A percentile compares a stretch with the other conserved stretches of the same genome.
These are phyloP conservation scores for Epinephelus awoara DNA, from an alignment of 2,797 vertebrate species.

Conservation along the genomic window DNA sequence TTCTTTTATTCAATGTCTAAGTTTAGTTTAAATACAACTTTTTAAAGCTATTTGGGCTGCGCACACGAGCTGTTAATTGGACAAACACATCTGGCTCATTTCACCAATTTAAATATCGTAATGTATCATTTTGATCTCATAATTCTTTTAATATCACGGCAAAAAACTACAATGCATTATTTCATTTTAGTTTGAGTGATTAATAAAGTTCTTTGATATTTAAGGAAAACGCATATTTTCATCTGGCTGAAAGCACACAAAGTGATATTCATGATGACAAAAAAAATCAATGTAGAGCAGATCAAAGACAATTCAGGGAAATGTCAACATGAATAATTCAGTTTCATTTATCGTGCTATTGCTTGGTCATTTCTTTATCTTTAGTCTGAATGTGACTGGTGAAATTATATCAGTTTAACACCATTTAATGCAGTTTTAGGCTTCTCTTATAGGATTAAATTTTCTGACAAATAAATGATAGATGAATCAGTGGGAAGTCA, in stretches of 20 bases:
- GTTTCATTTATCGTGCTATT: constrained; percentile 3
- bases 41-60: not conserved
- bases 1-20: constrained; percentile 13
- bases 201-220: constrained; percentile 11
- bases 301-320: constrained; percentile 36
- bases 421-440: not conserved
- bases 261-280: not conserved
- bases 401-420: not conserved
- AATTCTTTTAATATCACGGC: not conserved
- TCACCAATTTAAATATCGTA: not conserved
- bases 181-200: constrained; percentile 4
- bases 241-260: constrained; percentile 10
- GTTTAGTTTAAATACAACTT: not conserved
- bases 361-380: not conserved
- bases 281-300: constrained; percentile 5
- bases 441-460: not conserved
- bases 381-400: not conserved
- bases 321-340: constrained; percentile 34
- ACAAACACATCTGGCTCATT: constrained; percentile 7
- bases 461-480: not conserved
- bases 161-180: not conserved
- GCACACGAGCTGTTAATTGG: not conserved
- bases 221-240: constrained; percentile 11
- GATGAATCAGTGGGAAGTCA: not conserved
- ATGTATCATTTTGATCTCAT: not conserved